Evolutionary conservation across 2,888 invertebrate species (phyloP).

Genomic region (Syrista parreyssii): DNA sequence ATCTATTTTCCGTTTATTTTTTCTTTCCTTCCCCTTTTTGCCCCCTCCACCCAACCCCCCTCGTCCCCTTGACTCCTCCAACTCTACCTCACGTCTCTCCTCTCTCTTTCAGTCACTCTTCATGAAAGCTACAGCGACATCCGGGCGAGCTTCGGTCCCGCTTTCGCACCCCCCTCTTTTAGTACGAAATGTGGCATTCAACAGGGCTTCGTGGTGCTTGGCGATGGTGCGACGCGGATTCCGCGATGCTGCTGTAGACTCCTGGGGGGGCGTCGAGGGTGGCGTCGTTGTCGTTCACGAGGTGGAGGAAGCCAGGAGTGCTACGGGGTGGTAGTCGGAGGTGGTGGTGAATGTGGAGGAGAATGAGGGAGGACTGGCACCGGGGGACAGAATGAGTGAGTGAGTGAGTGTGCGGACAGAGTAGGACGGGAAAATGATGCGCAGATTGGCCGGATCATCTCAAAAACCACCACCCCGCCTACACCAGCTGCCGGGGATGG

Average conservation of each 20-base stretch:
- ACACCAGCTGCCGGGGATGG: constrained; percentile 35
- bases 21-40: constrained; percentile 2
- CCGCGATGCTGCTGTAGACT: constrained; percentile 42
- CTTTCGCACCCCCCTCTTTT: constrained; percentile 40
- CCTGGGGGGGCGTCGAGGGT: constrained; percentile 25
- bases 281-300: constrained; percentile 13
- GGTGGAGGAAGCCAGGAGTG: constrained; percentile 27
- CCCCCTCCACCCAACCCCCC: no score
- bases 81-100: constrained; percentile 7
- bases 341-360: constrained; percentile 21
- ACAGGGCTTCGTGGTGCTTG: constrained; percentile 49
- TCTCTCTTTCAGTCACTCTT: constrained; percentile 11
- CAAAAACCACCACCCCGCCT: constrained; percentile 57
- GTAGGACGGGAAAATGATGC: constrained; percentile 64
- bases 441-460: constrained; percentile 68
- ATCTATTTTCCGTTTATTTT: constrained; percentile 49
- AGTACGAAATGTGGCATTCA: constrained; percentile 62
- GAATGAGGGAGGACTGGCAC: constrained; percentile 16
- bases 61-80: constrained; percentile 23
- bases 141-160: constrained; percentile 13
- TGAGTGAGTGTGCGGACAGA: constrained; percentile 12
- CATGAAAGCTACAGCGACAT: constrained; percentile 12
- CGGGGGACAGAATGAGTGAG: constrained; percentile 22
- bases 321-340: constrained; percentile 23
- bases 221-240: constrained; percentile 15